Evolutionary conservation across 2,888 invertebrate genomes (phyloP), one percentile per base, ranked within the genome.

Genomic region (Entomobrya proxima): DNA sequence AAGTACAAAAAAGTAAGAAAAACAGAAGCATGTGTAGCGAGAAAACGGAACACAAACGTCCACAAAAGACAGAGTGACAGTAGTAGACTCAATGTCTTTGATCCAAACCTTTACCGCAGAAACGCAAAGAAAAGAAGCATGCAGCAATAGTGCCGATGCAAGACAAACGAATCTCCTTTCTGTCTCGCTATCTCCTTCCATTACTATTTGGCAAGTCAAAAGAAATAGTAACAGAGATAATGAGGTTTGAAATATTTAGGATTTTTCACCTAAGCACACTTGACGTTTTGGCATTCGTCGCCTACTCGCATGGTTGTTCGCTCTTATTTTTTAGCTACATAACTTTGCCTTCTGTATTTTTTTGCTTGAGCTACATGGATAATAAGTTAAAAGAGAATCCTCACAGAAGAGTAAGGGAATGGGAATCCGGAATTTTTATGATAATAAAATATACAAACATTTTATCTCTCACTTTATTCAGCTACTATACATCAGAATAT

Each of bases 221-320:
- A 58, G 79, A 86, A 75, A 75, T 76, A 47, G 75, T 78, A 77
- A 77, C 52, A 58, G 79, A 86, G 81, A 85, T 87, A 87, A 88
- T 88, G 86, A 88, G 86, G 77, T 64, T 88, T 85, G 82, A 88
- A 88, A 85, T 88, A 82, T 80, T 77, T 86, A 86, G 85, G 81
- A 86, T 88, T 81, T 85, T 79, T 86, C 85, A 80, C 80, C 79
- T 84, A 79, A 83, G 79, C 85, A 78, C 78, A 67, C 79, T 61
- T 86, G 80, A 84, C 75, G 82, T 85, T 81, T 84, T 84, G 84
- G 84, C 84, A 84, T 58, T 84, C 84, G 82, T 67, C 61, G 67
- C 69, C 47, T 74, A 7, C 50, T 47, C 32, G 18, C 18, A 7
- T 67, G 18, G 4, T 44, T 50, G 50, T 47, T 2, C 47, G 72